phyloP scores from a whole-genome alignment of 2,888 invertebrate genomes.

The Pristionchus entomophagus region DNA sequence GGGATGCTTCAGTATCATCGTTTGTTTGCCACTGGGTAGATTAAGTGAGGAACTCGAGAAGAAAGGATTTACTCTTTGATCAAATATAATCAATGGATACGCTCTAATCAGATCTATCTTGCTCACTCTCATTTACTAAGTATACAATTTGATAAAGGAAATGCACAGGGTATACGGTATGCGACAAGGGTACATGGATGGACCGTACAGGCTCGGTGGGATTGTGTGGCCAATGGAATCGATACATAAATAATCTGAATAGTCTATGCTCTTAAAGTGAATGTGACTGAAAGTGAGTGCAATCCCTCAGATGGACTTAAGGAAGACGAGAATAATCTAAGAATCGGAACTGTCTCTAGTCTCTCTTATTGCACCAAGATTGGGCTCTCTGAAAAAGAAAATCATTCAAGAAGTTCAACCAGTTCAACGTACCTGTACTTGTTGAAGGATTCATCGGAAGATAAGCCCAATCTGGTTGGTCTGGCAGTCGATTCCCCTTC shows the following conservation, averaged over 20 bases:
- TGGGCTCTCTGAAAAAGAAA: too few relatives aligned
- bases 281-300: not conserved
- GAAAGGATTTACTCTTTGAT: constrained; percentile 14
- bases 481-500: constrained; percentile 55
- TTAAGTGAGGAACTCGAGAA: not conserved
- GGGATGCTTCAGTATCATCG: constrained; percentile 91
- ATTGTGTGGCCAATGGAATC: not conserved
- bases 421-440: too few relatives aligned
- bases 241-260: constrained; percentile 15
- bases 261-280: not conserved
- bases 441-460: constrained; percentile 53
- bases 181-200: not conserved
- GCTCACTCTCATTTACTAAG: not conserved
- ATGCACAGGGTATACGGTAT: not conserved
- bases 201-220: not conserved
- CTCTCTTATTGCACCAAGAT: constrained; percentile 62
- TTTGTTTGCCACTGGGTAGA: constrained; percentile 87
- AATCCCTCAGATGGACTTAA: not conserved
- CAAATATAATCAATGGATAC: not conserved
- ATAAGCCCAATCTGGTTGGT: constrained; percentile 59
- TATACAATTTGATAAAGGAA: not conserved
- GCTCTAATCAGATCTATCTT: constrained; percentile 1
- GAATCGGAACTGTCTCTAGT: constrained; percentile 59
- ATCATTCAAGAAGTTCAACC: too few relatives aligned
- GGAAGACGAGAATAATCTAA: not conserved